phyloP scores from a whole-genome alignment of 2,113 vertebrate genomes.

The Megalops atlanticus region DNA sequence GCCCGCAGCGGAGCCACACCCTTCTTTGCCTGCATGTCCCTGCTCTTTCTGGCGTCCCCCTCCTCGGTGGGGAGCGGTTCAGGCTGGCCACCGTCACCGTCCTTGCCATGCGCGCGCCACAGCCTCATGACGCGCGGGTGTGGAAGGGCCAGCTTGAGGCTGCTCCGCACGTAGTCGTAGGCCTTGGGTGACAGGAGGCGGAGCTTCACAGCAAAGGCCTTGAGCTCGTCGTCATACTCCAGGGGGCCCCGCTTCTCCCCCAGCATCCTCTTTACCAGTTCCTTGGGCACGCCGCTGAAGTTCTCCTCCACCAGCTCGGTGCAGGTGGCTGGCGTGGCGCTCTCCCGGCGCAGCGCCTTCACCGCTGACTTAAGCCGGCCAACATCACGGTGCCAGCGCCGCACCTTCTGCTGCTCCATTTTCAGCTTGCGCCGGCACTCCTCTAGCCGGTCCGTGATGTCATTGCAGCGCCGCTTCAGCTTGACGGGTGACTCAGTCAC shows the following conservation, averaged over 20 bases:
- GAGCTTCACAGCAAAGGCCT: constrained; percentile 5
- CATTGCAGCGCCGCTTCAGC: not conserved
- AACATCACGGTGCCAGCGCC: not conserved
- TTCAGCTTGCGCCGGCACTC: not conserved
- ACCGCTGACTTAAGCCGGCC: not conserved
- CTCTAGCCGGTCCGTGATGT: constrained; percentile 5
- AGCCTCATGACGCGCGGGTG: not conserved
- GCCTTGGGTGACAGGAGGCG: not conserved
- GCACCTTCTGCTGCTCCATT: not conserved
- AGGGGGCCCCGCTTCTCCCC: not conserved
- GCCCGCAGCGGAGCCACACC: constrained; percentile 39
- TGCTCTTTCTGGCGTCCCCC: not conserved
- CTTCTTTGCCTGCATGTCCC: not conserved
- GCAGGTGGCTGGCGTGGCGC: not conserved
- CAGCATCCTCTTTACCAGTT: constrained; percentile 9
- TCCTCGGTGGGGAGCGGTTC: not conserved
- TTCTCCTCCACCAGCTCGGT: not conserved
- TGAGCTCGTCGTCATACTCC: not conserved
- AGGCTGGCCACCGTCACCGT: not conserved
- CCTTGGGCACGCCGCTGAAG: constrained; percentile 8
- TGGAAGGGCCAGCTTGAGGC: not conserved
- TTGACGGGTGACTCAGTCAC: not conserved
- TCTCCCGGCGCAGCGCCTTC: not conserved
- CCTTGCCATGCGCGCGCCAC: not conserved
- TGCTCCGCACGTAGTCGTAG: not conserved